phyloP scores from a whole-genome alignment of 2,113 vertebrate genomes.

The western clawed frog (Xenopus tropicalis) region UCB_Xtro_10.0 CM004447.2:105679501-105680000 shows the following conservation, averaged over 20 bases:
- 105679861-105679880: too few species aligned
- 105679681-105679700: conserved; percentile 51
- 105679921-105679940: too few species aligned
- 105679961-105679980: not conserved
- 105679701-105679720: conserved; percentile 52
- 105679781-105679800: not conserved
- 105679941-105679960: not conserved
- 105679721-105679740: conserved; percentile 57
- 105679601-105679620: conserved; percentile 43
- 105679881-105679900: too few species aligned
- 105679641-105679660: conserved; percentile 57
- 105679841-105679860: too few species aligned
- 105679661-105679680: conserved; percentile 48
- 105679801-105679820: too few species aligned
- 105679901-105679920: too few species aligned
- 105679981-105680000: conserved; percentile 11
- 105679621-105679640: conserved; percentile 49
- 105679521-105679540: too few species aligned
- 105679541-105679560: too few species aligned
- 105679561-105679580: too few species aligned
- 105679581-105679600: not conserved
- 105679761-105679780: conserved; percentile 52
- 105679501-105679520: too few species aligned
- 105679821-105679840: too few species aligned
- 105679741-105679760: conserved; percentile 48